Conservation (phyloP, 2,888 invertebrate genomes). For the Pollenia griseotomentosa region DNA sequence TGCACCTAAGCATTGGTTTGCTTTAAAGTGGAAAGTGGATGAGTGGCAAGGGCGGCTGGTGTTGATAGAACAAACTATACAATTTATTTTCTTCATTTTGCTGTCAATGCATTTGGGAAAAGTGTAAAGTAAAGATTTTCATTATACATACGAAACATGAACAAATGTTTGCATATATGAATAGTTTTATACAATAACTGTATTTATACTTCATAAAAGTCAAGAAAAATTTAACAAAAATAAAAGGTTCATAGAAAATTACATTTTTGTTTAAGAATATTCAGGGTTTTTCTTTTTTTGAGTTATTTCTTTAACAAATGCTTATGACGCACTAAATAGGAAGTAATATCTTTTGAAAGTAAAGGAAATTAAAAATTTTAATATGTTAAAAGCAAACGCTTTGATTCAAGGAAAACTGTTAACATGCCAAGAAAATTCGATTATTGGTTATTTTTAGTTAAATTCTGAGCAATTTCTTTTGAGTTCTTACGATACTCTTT, state of each 20-base stretch:
- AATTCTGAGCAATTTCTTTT: background rate
- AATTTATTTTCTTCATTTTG: constrained; percentile 57
- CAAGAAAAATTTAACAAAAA: background rate
- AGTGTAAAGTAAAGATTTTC: constrained; percentile 61
- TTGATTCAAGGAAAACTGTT: no score
- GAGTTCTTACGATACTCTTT: no score
- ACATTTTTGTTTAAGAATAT: constrained; percentile 19
- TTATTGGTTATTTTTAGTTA: background rate
- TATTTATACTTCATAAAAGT: background rate
- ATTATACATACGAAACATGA: constrained; percentile 25
- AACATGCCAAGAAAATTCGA: background rate
- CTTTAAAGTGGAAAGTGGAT: background rate
- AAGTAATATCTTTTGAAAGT: constrained; percentile 26
- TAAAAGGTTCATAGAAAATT: constrained; percentile 13
- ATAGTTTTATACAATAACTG: background rate
- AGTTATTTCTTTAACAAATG: background rate
- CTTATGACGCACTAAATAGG: constrained; percentile 20
- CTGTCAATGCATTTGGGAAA: constrained; percentile 65
- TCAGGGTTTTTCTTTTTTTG: background rate
- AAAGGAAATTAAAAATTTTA: constrained; percentile 13
- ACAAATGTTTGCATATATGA: background rate
- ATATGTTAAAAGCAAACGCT: background rate
- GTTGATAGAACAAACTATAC: constrained; percentile 53
- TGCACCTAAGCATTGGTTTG: constrained; percentile 1
- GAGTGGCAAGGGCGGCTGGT: background rate